Percentiles rank a stretch among this genome's conserved stretches.
Conservation (phyloP, 2,113 vertebrate species). For the Monarcha castaneiventris region DNA sequence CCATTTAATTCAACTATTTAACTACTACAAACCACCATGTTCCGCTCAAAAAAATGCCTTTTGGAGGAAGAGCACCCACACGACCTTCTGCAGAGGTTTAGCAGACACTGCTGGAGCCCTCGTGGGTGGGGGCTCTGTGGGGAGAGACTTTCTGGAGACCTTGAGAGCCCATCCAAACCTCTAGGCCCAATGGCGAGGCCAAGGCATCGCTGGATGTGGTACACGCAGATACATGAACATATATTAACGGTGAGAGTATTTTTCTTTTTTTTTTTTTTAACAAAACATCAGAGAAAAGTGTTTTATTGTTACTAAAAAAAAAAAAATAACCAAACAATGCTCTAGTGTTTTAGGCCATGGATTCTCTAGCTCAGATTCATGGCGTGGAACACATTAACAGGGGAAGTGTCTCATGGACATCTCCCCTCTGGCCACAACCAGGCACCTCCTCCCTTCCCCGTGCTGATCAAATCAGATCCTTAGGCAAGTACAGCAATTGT, state of each 20-base stretch:
- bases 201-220: neutral
- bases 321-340: neutral
- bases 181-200: fast-evolving
- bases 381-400: neutral
- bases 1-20: neutral
- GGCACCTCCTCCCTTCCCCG: neutral
- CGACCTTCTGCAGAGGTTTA: neutral
- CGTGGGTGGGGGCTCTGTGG: fast-evolving
- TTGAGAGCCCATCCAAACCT: neutral
- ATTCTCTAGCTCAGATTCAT: conserved; percentile 7
- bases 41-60: neutral
- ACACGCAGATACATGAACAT: neutral
- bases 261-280: neutral
- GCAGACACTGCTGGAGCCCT: neutral
- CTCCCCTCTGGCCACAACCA: conserved; percentile 13
- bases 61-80: neutral
- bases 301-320: conserved; percentile 57
- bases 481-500: conserved; percentile 33
- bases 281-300: conserved; percentile 54
- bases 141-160: neutral
- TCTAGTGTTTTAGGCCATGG: conserved; percentile 45
- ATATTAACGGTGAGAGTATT: neutral
- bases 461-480: conserved; percentile 23
- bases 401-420: neutral
- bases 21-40: neutral